Base-by-base conservation (phyloP, 2,888 invertebrate species). In the Thumatha senex region DNA sequence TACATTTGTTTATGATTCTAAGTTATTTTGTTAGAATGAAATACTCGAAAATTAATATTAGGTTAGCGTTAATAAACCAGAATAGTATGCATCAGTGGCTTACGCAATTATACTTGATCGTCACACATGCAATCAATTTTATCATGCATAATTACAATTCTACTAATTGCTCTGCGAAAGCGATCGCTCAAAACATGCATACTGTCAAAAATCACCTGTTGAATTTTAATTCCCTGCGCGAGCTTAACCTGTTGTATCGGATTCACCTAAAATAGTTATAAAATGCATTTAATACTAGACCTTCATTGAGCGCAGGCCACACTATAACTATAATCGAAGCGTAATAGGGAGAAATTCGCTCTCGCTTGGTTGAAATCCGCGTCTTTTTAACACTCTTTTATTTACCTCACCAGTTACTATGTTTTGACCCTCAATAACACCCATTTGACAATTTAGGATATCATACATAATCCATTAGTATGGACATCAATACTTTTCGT, bases 241-340 rank as follows among this genome's bases (percentile, higher is more conserved):
- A 90, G 82, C 82, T 89, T 91, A 66, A 90, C 84, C 61, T 90
- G 91, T 64, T 90, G 90, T 72, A 90, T 74, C 62, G 84, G 83
- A 77, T 86, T 91, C 76, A 91, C 91, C 91, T 91, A 87, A 75
- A 86, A 87, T 67, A 70, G 61, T 58, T 63, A 76, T 63, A 5
- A 60, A 63, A 61, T 36, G 58, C 34, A 48, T 54, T 50, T 63
- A 46, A 56, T 39, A 51, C 41, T 13, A 51, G 0, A 10, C 35
- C 18, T n/a, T 24, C 5, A 24, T 24, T 24, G 18, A 24, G 5
- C 18, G 18, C 18, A 24, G 18, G 18, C 5, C 18, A 24, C 18
- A 24, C 18, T 24, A 24, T 2, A 24, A 24, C 18, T 24, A 24
- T 2, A 24, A 24, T 24, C 18, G 18, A 24, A 4, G 18, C 18